Conservation (phyloP, 2,797 vertebrate species). For the Acipenser transmontanus region DNA sequence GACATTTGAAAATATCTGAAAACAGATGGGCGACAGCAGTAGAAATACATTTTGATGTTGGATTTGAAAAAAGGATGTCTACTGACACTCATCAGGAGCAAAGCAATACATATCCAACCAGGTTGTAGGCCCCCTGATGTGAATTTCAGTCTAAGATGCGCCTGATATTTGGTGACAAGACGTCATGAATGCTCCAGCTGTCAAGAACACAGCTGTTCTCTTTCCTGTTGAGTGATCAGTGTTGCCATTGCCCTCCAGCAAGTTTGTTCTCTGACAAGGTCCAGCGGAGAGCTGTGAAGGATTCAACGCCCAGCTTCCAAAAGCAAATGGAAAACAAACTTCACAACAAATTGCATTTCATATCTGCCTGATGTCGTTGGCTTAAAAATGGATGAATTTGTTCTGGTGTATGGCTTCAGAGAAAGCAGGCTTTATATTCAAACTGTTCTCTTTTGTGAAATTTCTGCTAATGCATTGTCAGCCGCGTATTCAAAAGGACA, state of each 20-base stretch:
- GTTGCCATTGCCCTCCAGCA: slow-evolving; percentile 63
- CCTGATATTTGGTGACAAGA: slow-evolving; percentile 66
- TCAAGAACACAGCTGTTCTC: slow-evolving; percentile 81
- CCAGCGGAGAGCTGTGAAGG: slow-evolving; percentile 52
- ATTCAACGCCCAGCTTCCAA: slow-evolving; percentile 46
- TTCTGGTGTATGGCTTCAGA: slow-evolving; percentile 48
- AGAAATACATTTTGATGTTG: not conserved
- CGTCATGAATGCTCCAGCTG: slow-evolving; percentile 73
- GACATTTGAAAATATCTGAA: not conserved
- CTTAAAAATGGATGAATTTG: slow-evolving; percentile 48
- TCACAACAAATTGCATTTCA: slow-evolving; percentile 60
- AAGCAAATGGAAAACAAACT: slow-evolving; percentile 54
- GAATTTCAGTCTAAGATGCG: slow-evolving; percentile 54
- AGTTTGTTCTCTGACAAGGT: slow-evolving; percentile 65
- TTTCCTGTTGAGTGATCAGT: slow-evolving; percentile 79
- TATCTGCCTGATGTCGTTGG: slow-evolving; percentile 45
- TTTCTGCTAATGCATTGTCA: slow-evolving; percentile 35
- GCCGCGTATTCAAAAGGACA: slow-evolving; percentile 7
- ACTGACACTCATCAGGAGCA: slow-evolving; percentile 17
- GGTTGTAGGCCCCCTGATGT: slow-evolving; percentile 51
- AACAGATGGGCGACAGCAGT: not conserved
- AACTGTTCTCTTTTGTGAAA: slow-evolving; percentile 33
- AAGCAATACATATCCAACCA: slow-evolving; percentile 39
- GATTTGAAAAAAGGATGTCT: slow-evolving; percentile 6
- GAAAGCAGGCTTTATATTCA: slow-evolving; percentile 28